phyloP scores from a whole-genome alignment of 2,113 vertebrate genomes.

The Coracopsis vasa region DNA sequence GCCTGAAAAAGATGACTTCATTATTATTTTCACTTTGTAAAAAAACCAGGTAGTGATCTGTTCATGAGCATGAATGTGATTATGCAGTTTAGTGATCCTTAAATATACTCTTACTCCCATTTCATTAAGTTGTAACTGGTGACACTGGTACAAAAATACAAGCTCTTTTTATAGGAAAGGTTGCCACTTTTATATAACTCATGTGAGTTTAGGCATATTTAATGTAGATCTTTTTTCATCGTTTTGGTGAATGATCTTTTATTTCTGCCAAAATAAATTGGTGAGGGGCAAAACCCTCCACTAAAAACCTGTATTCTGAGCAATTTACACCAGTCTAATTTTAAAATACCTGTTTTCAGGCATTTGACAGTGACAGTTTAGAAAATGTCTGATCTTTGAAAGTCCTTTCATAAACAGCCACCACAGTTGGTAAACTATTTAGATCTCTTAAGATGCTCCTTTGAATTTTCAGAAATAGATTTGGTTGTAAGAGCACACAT shows the following conservation, averaged over 20 bases:
- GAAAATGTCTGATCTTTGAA: not conserved
- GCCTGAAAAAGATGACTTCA: not conserved
- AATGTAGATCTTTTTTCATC: fast-evolving
- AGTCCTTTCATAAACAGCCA: not conserved
- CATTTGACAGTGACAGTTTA: not conserved
- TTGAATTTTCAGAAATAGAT: not conserved
- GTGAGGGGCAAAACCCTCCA: not conserved
- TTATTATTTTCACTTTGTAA: not conserved
- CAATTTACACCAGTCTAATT: not conserved
- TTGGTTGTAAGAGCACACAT: not conserved
- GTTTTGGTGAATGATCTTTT: not conserved
- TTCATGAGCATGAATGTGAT: not conserved
- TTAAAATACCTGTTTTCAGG: not conserved
- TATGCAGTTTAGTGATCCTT: not conserved
- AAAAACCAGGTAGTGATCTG: not conserved
- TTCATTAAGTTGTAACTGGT: not conserved
- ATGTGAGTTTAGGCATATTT: not conserved
- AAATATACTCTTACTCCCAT: not conserved
- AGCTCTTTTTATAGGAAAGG: not conserved
- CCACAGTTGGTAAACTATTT: not conserved
- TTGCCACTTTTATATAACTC: not conserved
- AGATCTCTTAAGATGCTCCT: not conserved
- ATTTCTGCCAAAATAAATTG: not conserved
- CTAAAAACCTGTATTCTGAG: not conserved
- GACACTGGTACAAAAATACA: not conserved